Base-by-base conservation (phyloP, 1,140 invertebrate genomes). In the Drosophila sulfurigaster region DNA sequence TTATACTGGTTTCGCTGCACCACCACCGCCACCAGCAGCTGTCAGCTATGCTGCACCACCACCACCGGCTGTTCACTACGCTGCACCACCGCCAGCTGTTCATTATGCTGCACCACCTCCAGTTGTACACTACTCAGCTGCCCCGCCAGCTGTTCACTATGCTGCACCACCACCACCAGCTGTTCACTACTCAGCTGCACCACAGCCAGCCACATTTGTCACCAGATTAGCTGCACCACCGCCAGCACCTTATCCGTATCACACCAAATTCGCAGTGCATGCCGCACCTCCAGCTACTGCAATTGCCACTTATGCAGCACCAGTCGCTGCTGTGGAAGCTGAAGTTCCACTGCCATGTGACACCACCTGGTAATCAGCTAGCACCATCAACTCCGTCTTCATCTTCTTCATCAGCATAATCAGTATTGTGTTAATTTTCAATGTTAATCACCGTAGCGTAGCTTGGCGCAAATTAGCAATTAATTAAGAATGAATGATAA, bases 401-500 rank as follows among this genome's bases (percentile, higher is more conserved):
- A 20, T 20, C 20, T 20, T 32, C 16, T 43, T 71, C 8, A 64
- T 63, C 15, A 15, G 15, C 15, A 11, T 54, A 2, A 32, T 57
- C 54, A 41, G 16, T 7, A 11, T 4, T 41, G 15, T 57, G 54
- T 57, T 57, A 10, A 41, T 11, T 41, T 57, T 57, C 54, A 57
- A 57, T 57, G 54, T 57, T 57, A 57, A 57, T 41, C 51, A 13
- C 13, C 35, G 52, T 10, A 38, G 28, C 52, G 30, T 15, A 16
- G 52, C 41, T 0, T 43, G 41, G 41, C 30, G 54, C 35, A 41
- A 57, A 57, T 57, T 57, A 57, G 65, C 65, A 82, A 87, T 88
- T 88, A 87, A 87, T 87, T 82, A 82, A 79, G 63, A 63, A 45
- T 43, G 52, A 74, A 64, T 65, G 56, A 68, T 65, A 59, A 72